Evolutionary conservation across 2,888 invertebrate genomes (phyloP).

Genomic region (Lysandra coridon): DNA sequence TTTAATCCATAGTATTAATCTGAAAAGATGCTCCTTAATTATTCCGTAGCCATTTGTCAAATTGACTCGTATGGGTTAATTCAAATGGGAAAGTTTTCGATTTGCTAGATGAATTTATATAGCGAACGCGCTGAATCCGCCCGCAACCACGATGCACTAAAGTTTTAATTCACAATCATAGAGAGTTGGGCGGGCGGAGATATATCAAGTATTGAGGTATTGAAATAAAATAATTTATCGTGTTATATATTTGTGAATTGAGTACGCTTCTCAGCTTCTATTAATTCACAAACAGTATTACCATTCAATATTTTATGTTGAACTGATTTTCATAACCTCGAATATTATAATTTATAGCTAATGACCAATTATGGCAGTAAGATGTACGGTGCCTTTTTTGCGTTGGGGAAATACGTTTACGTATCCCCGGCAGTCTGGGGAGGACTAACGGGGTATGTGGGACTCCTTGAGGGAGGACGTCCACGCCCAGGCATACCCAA

Average conservation of each 20-base stretch:
- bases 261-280: background rate
- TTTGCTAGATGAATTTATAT: slow-evolving; percentile 1
- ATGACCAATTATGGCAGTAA: background rate
- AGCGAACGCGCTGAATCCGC: background rate
- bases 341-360: too few relatives aligned
- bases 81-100: slow-evolving; percentile 16
- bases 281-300: background rate
- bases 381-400: too few relatives aligned
- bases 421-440: too few relatives aligned
- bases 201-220: background rate
- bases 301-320: background rate
- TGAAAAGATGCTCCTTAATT: background rate
- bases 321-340: too few relatives aligned
- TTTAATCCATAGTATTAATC: background rate
- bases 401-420: too few relatives aligned
- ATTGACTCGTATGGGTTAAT: slow-evolving; percentile 11
- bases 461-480: too few relatives aligned
- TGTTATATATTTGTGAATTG: background rate
- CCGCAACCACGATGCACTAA: slow-evolving; percentile 11
- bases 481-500: too few relatives aligned
- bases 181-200: background rate
- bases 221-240: background rate
- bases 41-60: background rate
- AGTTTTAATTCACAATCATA: slow-evolving; percentile 15
- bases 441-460: too few relatives aligned